These are phyloP conservation scores for Ctenopoma multispine DNA, from an alignment of 2,797 vertebrate species.

Conservation along the genomic window DNA sequence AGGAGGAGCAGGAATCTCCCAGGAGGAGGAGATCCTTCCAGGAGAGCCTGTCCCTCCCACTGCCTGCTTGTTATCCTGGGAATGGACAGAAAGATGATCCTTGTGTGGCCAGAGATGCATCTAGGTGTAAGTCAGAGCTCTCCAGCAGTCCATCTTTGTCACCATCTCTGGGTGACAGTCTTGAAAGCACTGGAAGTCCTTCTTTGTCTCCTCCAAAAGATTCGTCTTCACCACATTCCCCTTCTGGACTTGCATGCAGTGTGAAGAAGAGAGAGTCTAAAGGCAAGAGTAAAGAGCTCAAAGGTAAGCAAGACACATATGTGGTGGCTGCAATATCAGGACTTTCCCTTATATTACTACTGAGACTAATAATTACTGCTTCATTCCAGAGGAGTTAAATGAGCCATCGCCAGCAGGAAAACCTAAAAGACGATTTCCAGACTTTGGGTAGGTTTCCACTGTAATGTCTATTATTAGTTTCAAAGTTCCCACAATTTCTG, in stretches of 20 bases:
- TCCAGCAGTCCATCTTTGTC: conserved; percentile 74
- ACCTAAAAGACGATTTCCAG: conserved; percentile 91
- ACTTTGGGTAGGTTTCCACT: conserved; percentile 88
- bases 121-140: conserved; percentile 64
- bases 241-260: conserved; percentile 82
- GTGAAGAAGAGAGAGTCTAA: conserved; percentile 90
- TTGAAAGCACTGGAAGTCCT: conserved; percentile 78
- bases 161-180: conserved; percentile 82
- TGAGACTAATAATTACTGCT: conserved; percentile 17
- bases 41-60: conserved; percentile 84
- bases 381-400: conserved; percentile 86
- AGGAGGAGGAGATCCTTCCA: conserved; percentile 80
- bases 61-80: conserved; percentile 69
- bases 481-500: not conserved
- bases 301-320: conserved; percentile 79
- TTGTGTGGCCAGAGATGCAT: conserved; percentile 62
- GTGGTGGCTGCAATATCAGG: not conserved
- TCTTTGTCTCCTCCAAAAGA: conserved; percentile 82
- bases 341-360: conserved; percentile 5
- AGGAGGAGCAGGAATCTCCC: conserved; percentile 70
- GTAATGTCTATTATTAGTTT: not conserved
- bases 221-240: conserved; percentile 78
- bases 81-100: conserved; percentile 78
- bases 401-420: conserved; percentile 86
- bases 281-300: conserved; percentile 85